Evolutionary conservation across 2,113 vertebrate species (phyloP).

Genomic region (Petromus typicus): DNA sequence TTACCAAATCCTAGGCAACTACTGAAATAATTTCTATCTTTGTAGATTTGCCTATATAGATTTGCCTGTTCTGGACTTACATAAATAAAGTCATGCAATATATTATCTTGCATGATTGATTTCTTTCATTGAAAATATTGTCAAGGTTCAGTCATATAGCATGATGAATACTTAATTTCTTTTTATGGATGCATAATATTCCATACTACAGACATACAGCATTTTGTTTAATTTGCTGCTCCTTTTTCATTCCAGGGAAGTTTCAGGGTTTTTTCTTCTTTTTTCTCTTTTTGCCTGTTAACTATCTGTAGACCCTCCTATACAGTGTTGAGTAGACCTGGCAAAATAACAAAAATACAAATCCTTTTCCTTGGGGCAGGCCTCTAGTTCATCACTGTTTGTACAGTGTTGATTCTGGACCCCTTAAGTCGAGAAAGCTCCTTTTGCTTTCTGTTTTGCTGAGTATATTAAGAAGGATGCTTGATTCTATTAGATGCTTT

Average conservation of each 20-base stretch:
- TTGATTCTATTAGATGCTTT: conserved; percentile 7
- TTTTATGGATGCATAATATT: conserved; percentile 49
- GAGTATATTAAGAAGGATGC: not conserved
- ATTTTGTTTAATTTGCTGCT: conserved; percentile 18
- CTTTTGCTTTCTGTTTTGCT: not conserved
- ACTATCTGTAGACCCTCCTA: not conserved
- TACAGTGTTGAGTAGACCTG: not conserved
- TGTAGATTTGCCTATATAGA: conserved; percentile 12
- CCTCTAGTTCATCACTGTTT: not conserved
- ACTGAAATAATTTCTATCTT: not conserved
- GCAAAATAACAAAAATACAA: not conserved
- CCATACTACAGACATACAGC: not conserved
- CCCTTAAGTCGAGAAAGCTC: not conserved
- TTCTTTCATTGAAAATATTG: conserved; percentile 41
- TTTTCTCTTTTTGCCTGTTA: not conserved
- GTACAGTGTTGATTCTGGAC: not conserved
- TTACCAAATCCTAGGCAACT: not conserved
- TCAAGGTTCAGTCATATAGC: not conserved
- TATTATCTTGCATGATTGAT: conserved; percentile 11
- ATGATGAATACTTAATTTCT: conserved; percentile 16
- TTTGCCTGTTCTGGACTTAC: not conserved
- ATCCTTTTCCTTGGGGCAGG: not conserved
- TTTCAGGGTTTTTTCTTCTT: not conserved
- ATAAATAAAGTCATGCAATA: not conserved
- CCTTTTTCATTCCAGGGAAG: not conserved